phyloP scores from a whole-genome alignment of 1,140 invertebrate genomes.

The Ips nitidus region DNA sequence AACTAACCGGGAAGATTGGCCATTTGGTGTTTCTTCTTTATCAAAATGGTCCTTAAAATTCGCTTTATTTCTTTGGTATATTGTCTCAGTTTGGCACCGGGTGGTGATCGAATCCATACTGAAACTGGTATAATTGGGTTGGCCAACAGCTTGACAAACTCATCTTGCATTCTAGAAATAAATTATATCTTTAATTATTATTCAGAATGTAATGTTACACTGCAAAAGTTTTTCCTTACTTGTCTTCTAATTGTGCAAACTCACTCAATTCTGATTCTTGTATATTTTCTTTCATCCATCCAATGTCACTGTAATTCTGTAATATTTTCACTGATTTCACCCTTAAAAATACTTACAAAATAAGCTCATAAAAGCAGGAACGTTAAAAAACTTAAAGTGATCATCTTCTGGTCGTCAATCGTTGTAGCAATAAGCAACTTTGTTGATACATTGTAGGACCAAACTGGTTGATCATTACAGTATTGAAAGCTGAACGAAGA shows the following conservation, averaged over 20 bases:
- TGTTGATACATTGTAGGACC: not conserved
- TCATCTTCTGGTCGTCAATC: not conserved
- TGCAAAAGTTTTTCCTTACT: not conserved
- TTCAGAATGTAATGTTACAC: too few relatives aligned
- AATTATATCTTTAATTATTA: too few relatives aligned
- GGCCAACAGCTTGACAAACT: conserved; percentile 9
- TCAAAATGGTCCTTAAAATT: not conserved
- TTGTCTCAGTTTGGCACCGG: not conserved
- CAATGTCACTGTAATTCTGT: not conserved
- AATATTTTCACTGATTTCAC: not conserved
- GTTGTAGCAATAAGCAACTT: not conserved
- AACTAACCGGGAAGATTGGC: not conserved
- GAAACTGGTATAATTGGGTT: not conserved
- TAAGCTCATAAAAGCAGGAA: not conserved
- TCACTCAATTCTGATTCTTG: not conserved
- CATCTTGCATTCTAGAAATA: conserved; percentile 2
- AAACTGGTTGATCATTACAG: not conserved
- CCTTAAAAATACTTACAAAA: not conserved
- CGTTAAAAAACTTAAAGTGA: conserved; percentile 16
- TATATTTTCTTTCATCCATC: not conserved
- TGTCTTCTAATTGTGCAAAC: not conserved
- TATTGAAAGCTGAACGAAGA: conserved; percentile 5
- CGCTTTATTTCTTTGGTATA: not conserved
- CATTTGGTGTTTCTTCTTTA: not conserved
- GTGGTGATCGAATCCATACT: conserved; percentile 1